Conservation (phyloP, 1,140 invertebrate genomes). For the Euwallacea fornicatus region DNA sequence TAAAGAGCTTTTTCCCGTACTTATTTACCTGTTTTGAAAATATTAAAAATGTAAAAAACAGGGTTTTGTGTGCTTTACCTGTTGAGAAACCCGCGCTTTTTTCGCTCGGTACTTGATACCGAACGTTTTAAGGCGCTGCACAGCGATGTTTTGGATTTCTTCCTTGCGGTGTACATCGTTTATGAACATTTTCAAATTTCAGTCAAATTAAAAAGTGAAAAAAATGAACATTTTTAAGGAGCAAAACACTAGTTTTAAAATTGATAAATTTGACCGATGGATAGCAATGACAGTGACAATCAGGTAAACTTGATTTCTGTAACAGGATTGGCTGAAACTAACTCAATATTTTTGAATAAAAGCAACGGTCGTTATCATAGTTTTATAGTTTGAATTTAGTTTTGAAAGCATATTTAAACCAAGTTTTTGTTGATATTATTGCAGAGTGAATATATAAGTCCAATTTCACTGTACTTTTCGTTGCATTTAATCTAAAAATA, state of each 20-base stretch:
- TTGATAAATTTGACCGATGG: neutral
- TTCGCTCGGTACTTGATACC: conserved; percentile 67
- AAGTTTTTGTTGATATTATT: too few relatives aligned
- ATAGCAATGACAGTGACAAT: neutral
- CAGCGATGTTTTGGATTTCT: conserved; percentile 62
- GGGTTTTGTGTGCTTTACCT: conserved; percentile 48
- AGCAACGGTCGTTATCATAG: too few relatives aligned
- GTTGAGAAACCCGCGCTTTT: conserved; percentile 59
- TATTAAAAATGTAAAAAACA: conserved; percentile 22
- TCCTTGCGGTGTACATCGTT: conserved; percentile 67
- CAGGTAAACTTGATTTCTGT: too few relatives aligned
- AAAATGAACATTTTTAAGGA: neutral
- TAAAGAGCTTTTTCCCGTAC: conserved; percentile 60
- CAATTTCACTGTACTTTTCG: too few relatives aligned
- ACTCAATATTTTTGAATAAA: too few relatives aligned
- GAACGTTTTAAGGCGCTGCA: conserved; percentile 61
- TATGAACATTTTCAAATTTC: conserved; percentile 59
- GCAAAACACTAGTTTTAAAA: neutral
- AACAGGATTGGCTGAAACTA: too few relatives aligned
- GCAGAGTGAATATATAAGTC: too few relatives aligned
- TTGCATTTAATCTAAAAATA: too few relatives aligned
- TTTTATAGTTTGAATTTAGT: too few relatives aligned
- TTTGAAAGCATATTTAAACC: too few relatives aligned
- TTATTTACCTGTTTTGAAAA: conserved; percentile 32
- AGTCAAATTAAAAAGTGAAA: neutral